Base-by-base conservation (phyloP, 1,140 invertebrate genomes). In the Pantala flavescens region DNA sequence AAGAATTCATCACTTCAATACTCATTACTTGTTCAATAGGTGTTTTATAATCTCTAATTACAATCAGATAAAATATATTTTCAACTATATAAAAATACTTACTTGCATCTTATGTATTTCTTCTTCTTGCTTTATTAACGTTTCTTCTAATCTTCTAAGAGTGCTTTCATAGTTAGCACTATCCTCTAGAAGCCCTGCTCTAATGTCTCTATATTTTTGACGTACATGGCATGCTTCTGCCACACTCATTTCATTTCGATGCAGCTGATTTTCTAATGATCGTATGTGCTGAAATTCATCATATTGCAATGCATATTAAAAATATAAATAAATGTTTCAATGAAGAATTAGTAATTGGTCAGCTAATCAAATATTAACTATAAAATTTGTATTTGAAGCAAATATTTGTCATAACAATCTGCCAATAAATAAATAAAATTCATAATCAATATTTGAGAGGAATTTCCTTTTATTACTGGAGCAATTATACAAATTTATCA, bases 171-270 rank as follows among this genome's bases (percentile, higher is more conserved):
- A 21, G 55, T 74, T 87, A 0, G 89, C 87, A 0, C 89, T 86
- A 79, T 91, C 90, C 71, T 87, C 86, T 79, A 89, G 85, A 0
- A 93, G 79, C n/a, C 88, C 89, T 75, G 86, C 85, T 77, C 87
- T 83, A n/a, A 93, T 92, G 10, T 87, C 88, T 71, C 83, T 83
- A 77, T 93, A 93, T 79, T 92, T 93, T 80, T 90, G 90, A 75
- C 88, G 87, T 0, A 93, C 86, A 75, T 92, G 87, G 78, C 91
- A 89, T 0, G 91, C 90, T 82, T 93, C 91, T 81, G 90, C 89
- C 84, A 90, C 89, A 83, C 92, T 91, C 43, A 93, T 88, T 73
- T 91, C 87, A 3, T 91, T 87, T 76, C 88, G 87, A 79, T 93
- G 90, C 63, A 90, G 90, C 79, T 88, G 87, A 82, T 92, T 93